A percentile compares a stretch with the other conserved stretches of the same genome.
phyloP scores from a whole-genome alignment of 2,113 vertebrate genomes.

The Alethe diademata region DNA sequence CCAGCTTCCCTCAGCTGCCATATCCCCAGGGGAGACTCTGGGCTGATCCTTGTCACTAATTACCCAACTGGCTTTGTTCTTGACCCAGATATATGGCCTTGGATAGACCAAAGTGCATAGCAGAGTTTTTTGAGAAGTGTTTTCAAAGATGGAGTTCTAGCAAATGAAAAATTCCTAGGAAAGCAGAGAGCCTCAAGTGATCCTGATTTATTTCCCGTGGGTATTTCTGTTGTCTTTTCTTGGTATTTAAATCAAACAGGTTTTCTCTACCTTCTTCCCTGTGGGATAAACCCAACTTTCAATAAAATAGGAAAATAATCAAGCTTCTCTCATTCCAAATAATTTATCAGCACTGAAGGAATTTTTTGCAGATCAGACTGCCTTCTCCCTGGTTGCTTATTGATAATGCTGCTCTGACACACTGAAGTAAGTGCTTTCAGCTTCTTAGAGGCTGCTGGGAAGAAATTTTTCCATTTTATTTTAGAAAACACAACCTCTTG shows the following conservation, averaged over 20 bases:
- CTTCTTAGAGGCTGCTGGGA: not conserved
- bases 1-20: not conserved
- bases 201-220: not conserved
- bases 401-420: not conserved
- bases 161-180: not conserved
- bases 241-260: conserved; percentile 9
- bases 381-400: not conserved
- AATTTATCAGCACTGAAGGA: not conserved
- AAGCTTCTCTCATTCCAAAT: not conserved
- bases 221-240: conserved; percentile 2
- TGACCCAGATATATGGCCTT: not conserved
- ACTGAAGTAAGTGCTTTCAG: not conserved
- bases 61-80: not conserved
- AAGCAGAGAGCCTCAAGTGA: not conserved
- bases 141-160: not conserved
- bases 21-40: not conserved
- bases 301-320: conserved; percentile 16
- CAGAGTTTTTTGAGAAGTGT: not conserved
- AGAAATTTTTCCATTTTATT: not conserved
- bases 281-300: not conserved
- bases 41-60: not conserved
- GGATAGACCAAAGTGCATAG: not conserved
- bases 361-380: not conserved
- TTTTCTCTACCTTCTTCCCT: not conserved
- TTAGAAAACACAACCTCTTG: not conserved